A percentile compares a stretch with the other conserved stretches of the same genome.
These are phyloP conservation scores for Micromys minutus DNA, from an alignment of 2,113 vertebrate genomes.

Conservation along the genomic window DNA sequence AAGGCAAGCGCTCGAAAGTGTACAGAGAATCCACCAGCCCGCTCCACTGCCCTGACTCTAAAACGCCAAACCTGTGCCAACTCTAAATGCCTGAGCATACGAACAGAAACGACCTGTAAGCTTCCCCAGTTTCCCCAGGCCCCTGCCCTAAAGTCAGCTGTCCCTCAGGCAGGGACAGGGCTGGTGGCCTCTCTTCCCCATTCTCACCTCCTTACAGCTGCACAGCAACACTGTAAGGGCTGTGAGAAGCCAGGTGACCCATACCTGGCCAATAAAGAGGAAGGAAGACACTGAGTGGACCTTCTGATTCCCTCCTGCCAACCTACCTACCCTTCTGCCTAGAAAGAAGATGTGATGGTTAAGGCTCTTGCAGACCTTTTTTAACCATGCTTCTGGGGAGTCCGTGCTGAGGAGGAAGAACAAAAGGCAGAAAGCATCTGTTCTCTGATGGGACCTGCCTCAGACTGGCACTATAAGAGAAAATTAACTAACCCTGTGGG, in stretches of 20 bases:
- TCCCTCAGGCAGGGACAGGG: background rate
- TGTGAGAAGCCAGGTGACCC: background rate
- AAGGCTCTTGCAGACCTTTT: background rate
- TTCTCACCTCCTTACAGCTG: background rate
- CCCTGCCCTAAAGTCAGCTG: background rate
- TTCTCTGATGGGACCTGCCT: background rate
- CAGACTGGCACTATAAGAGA: background rate
- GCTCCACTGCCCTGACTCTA: background rate
- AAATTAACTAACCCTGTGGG: background rate
- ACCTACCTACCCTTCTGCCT: background rate
- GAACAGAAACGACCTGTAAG: rapidly evolving
- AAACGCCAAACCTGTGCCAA: too few species aligned
- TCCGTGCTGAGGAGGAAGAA: background rate
- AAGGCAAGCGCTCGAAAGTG: background rate
- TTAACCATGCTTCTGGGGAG: background rate
- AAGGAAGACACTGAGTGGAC: rapidly evolving
- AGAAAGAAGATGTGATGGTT: background rate
- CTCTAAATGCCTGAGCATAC: background rate
- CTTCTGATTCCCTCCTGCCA: background rate
- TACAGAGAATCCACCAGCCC: background rate
- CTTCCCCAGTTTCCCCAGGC: background rate
- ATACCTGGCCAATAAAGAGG: background rate
- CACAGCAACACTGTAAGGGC: background rate
- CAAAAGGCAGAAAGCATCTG: too few species aligned
- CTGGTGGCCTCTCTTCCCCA: background rate